Conservation (phyloP, 2,797 vertebrate species). For the Xiphophorus birchmanni region DNA sequence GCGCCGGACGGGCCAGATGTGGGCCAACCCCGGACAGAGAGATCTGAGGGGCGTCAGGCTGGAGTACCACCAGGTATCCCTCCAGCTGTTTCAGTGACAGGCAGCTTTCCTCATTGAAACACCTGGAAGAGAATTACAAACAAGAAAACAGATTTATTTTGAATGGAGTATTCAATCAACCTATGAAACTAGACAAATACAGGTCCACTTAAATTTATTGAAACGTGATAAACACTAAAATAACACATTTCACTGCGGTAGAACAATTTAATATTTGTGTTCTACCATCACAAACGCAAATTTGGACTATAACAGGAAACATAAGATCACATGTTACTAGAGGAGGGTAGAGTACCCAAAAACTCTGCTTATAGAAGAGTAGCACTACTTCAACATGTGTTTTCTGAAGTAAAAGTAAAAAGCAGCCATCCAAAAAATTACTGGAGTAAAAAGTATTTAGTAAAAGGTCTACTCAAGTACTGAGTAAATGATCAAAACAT, state of each 20-base stretch:
- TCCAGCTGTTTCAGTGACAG: slow-evolving; percentile 93
- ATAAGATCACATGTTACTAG: not conserved
- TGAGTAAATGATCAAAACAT: no score
- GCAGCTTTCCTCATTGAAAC: slow-evolving; percentile 97
- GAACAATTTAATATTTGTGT: not conserved
- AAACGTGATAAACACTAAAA: not conserved
- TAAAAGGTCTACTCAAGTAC: no score
- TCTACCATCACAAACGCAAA: not conserved
- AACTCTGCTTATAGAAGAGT: no score
- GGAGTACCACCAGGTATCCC: slow-evolving; percentile 96
- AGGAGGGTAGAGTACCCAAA: no score
- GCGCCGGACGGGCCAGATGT: slow-evolving; percentile 89
- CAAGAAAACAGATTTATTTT: not conserved
- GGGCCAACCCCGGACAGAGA: slow-evolving; percentile 91
- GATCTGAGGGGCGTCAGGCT: slow-evolving; percentile 96
- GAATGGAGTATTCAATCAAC: not conserved
- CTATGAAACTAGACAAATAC: not conserved
- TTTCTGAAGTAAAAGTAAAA: no score
- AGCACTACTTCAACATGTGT: no score
- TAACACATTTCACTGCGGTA: not conserved
- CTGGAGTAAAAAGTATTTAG: no score
- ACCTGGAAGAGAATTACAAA: slow-evolving; percentile 77
- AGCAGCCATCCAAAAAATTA: no score
- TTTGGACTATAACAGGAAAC: not conserved
- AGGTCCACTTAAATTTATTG: not conserved